Conservation (phyloP, 2,113 vertebrate species). For the Anguilla japonica region DNA sequence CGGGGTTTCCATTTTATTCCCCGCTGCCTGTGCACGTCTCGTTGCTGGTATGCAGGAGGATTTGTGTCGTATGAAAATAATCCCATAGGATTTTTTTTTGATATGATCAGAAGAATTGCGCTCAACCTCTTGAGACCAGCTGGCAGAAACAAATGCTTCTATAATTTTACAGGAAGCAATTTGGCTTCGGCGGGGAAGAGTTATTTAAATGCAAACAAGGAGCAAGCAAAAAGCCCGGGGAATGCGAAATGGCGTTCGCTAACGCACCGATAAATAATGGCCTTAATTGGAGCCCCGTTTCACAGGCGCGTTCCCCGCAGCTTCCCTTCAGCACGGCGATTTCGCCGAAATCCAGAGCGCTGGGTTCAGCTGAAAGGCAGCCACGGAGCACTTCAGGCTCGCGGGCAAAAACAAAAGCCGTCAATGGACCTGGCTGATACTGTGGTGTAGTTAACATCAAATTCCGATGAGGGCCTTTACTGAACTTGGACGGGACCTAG, state of each 20-base stretch:
- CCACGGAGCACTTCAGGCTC: background rate
- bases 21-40: background rate
- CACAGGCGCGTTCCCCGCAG: background rate
- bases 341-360: background rate
- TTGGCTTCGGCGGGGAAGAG: slow-evolving; percentile 5
- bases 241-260: slow-evolving; percentile 10
- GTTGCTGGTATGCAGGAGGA: background rate
- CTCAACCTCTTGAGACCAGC: background rate
- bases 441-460: background rate
- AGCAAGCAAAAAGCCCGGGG: background rate
- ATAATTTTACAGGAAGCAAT: slow-evolving; percentile 16
- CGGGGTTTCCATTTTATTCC: too few species aligned
- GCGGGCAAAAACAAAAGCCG: background rate
- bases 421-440: background rate
- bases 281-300: slow-evolving; percentile 10
- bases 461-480: background rate
- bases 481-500: background rate
- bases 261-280: slow-evolving; percentile 15
- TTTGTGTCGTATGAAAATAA: background rate
- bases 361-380: background rate
- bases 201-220: slow-evolving; percentile 14
- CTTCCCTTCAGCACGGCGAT: background rate
- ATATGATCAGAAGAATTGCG: background rate
- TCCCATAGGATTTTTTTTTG: background rate
- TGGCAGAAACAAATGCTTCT: background rate